Percentiles rank a stretch among this genome's conserved stretches.
phyloP scores from a whole-genome alignment of 2,888 invertebrate genomes.

The Eristalis pertinax region DNA sequence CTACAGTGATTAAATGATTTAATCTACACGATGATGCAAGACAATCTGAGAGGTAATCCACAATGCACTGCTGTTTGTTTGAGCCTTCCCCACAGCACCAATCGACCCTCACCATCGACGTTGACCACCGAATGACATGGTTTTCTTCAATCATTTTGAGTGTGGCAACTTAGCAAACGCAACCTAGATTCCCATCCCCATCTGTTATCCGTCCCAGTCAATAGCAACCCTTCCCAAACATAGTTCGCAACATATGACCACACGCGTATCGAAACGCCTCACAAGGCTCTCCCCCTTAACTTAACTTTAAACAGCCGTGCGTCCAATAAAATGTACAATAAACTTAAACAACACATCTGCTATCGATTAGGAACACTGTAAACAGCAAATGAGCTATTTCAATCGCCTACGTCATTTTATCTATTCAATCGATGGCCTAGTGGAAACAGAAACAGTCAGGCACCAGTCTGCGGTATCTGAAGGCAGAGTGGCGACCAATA shows the following conservation, averaged over 20 bases:
- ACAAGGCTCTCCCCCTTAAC: neutral
- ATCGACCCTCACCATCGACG: too few species aligned
- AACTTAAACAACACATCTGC: constrained; percentile 18
- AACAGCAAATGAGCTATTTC: constrained; percentile 25
- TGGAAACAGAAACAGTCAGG: constrained; percentile 1
- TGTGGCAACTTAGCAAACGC: too few species aligned
- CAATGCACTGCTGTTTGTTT: too few species aligned
- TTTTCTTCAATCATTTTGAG: too few species aligned
- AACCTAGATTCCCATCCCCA: neutral
- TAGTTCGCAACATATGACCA: neutral
- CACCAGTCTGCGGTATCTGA: neutral
- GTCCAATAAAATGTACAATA: constrained; percentile 4
- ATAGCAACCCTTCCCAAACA: neutral
- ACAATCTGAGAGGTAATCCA: too few species aligned
- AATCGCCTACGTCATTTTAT: constrained; percentile 42
- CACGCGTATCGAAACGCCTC: neutral
- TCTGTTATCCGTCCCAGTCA: neutral
- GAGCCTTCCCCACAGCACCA: too few species aligned
- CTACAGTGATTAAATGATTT: too few species aligned
- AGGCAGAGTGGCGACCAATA: constrained; percentile 9
- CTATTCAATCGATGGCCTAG: constrained; percentile 9
- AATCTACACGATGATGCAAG: too few species aligned
- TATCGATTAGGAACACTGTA: constrained; percentile 12
- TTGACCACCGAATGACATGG: too few species aligned
- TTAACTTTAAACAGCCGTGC: neutral